Conservation (phyloP, 1,140 invertebrate species). For the Cydia splendana region DNA sequence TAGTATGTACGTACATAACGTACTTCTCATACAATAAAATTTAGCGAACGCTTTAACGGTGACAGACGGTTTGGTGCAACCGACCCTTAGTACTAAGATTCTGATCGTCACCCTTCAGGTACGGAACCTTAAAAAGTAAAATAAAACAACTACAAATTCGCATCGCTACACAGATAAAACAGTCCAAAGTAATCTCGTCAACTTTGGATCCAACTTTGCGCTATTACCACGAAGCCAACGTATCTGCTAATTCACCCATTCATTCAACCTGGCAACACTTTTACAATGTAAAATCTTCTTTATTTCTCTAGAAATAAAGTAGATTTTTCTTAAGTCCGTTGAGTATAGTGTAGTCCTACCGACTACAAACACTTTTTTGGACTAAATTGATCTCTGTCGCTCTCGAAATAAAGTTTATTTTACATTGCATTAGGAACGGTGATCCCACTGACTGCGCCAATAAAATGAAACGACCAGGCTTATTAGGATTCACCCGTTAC, state of each 20-base stretch:
- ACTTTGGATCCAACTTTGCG: background rate
- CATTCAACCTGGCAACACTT: background rate
- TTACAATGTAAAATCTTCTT: background rate
- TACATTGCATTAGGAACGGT: background rate
- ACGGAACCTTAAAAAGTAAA: background rate
- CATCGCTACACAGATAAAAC: constrained; percentile 3
- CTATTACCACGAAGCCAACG: background rate
- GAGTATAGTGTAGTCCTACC: too few species aligned
- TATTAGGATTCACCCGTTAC: background rate
- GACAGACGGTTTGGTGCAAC: too few species aligned
- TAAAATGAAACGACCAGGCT: background rate
- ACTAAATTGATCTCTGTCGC: too few species aligned
- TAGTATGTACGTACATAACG: too few species aligned
- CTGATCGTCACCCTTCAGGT: too few species aligned
- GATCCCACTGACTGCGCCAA: background rate
- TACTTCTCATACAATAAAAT: too few species aligned
- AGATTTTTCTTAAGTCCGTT: too few species aligned
- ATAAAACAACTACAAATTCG: background rate
- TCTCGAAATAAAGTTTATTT: too few species aligned
- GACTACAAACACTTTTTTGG: too few species aligned
- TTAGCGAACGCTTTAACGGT: too few species aligned
- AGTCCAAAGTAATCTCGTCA: background rate
- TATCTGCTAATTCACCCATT: background rate
- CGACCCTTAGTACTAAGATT: too few species aligned
- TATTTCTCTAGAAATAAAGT: background rate